phyloP scores from a whole-genome alignment of 2,797 vertebrate species.

The Pseudomugil tenellus region DNA sequence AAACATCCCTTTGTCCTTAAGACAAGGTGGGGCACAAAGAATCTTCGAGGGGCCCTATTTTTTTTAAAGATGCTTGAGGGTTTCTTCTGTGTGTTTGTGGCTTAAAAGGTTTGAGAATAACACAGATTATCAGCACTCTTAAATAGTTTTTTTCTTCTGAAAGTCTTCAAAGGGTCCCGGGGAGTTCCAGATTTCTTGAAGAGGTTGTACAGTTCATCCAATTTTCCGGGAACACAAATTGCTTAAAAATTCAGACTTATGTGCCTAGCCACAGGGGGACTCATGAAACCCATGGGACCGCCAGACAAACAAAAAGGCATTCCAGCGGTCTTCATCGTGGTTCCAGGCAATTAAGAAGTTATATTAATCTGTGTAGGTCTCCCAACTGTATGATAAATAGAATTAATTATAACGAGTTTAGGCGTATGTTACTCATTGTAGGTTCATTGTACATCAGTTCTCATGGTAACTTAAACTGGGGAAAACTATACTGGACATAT shows the following conservation, averaged over 20 bases:
- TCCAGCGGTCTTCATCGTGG: background rate
- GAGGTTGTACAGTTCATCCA: constrained; percentile 11
- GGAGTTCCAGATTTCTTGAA: constrained; percentile 3
- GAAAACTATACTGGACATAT: background rate
- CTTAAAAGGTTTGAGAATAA: constrained; percentile 2
- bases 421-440: background rate
- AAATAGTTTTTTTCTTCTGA: background rate
- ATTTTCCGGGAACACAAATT: constrained; percentile 11
- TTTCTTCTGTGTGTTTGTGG: background rate
- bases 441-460: background rate
- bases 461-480: background rate
- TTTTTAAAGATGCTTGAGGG: background rate
- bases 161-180: background rate
- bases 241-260: background rate
- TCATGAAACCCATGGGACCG: background rate
- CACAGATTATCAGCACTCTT: background rate
- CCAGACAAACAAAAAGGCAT: background rate
- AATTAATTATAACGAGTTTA: background rate
- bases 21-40: background rate
- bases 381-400: background rate
- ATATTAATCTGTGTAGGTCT: background rate
- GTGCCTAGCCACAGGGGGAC: background rate
- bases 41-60: background rate
- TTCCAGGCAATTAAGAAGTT: background rate
- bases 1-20: too few species aligned